These are phyloP conservation scores for Nemoura dubitans DNA, from an alignment of 2,888 invertebrate species.

Conservation along the genomic window DNA sequence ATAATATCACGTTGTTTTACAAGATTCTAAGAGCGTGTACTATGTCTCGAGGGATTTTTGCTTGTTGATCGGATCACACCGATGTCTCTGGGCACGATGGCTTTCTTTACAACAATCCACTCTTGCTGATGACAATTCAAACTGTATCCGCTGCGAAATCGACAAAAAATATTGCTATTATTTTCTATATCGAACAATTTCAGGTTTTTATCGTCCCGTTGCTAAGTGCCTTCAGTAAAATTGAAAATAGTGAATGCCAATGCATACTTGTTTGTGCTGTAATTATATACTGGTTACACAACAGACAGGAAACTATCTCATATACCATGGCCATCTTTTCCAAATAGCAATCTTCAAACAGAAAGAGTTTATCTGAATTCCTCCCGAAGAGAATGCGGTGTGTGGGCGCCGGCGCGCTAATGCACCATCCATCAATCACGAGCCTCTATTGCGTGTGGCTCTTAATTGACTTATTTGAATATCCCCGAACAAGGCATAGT, in stretches of 20 bases:
- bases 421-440: slow-evolving; percentile 21
- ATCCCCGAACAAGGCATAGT: neutral
- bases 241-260: neutral
- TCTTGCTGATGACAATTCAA: neutral
- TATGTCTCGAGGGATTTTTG: neutral
- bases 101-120: neutral
- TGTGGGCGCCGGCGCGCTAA: slow-evolving; percentile 3
- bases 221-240: neutral
- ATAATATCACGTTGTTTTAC: neutral
- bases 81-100: neutral
- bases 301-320: too few species aligned
- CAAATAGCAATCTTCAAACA: neutral
- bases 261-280: neutral
- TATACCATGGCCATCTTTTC: neutral
- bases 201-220: neutral
- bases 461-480: slow-evolving; percentile 40
- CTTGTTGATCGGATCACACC: neutral
- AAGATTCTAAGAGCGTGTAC: neutral
- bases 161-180: neutral
- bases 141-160: neutral
- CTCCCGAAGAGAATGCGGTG: neutral
- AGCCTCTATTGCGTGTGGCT: neutral
- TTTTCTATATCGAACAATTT: neutral
- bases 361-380: neutral
- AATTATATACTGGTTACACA: too few species aligned